Evolutionary conservation across 2,113 vertebrate genomes (phyloP).

Genomic region (Elachura formosa): DNA sequence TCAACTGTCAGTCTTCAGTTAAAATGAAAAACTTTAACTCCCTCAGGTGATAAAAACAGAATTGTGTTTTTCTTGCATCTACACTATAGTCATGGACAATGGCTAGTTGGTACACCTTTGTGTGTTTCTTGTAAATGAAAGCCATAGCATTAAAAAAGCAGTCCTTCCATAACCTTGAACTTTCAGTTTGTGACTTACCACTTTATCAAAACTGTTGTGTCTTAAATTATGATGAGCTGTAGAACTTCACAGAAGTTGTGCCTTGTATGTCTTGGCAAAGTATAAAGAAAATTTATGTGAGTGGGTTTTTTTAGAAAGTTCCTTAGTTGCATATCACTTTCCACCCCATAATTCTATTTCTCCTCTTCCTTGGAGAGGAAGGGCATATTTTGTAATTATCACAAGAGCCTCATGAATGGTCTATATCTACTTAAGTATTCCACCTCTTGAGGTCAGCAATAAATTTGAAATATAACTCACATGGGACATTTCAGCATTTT

Average conservation of each 20-base stretch:
- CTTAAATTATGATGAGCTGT: not conserved
- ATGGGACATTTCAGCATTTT: constrained; percentile 4
- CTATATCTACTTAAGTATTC: not conserved
- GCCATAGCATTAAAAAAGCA: not conserved
- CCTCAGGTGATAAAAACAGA: not conserved
- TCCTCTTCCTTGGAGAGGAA: not conserved
- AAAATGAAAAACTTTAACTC: not conserved
- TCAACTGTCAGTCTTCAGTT: constrained; percentile 49
- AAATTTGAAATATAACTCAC: not conserved
- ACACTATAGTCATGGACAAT: not conserved
- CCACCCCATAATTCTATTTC: not conserved
- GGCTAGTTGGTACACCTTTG: not conserved
- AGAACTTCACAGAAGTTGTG: not conserved
- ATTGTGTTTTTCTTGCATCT: not conserved
- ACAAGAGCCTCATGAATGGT: not conserved
- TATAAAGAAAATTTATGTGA: not conserved
- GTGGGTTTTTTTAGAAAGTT: not conserved
- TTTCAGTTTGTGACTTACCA: not conserved
- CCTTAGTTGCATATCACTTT: not conserved
- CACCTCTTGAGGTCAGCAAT: not conserved
- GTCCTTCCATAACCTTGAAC: not conserved
- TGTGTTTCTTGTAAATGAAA: not conserved
- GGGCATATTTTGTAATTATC: not conserved
- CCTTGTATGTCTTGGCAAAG: not conserved
- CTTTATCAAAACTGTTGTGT: not conserved